A percentile compares a stretch with the other conserved stretches of the same genome.
Evolutionary conservation across 2,797 vertebrate species (phyloP).

Genomic region (Coendou prehensilis): DNA sequence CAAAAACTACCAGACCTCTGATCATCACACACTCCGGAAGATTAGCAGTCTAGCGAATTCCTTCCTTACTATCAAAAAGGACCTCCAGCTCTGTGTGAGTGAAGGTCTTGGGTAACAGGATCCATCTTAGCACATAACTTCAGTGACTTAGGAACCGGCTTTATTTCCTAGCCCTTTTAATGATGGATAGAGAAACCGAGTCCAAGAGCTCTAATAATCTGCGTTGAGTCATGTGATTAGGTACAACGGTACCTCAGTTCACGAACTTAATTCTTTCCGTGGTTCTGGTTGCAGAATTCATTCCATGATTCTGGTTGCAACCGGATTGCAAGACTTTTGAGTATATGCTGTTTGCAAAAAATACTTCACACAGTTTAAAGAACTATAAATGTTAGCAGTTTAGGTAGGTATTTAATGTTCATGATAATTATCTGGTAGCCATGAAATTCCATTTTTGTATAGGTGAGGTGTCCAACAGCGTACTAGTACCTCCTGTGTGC

Average conservation of each 20-base stretch:
- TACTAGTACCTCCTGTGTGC: background rate
- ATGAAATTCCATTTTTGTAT: background rate
- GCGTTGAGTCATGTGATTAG: background rate
- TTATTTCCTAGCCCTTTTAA: background rate
- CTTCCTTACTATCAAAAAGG: constrained; percentile 82
- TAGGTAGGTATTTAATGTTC: background rate
- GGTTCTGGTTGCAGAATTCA: background rate
- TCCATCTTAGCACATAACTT: background rate
- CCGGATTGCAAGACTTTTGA: background rate
- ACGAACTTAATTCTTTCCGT: background rate
- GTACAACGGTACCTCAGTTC: background rate
- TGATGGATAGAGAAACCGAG: constrained; percentile 1
- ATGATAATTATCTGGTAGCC: background rate
- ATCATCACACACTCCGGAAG: constrained; percentile 64
- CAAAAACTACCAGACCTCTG: constrained; percentile 77
- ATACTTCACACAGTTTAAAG: background rate
- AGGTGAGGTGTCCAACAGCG: background rate
- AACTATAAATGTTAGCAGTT: background rate
- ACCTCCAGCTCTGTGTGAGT: constrained; percentile 86
- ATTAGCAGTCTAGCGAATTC: constrained; percentile 85
- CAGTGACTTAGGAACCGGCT: background rate
- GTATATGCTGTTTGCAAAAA: constrained; percentile 1
- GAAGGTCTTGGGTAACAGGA: background rate
- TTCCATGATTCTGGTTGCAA: background rate
- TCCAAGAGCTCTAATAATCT: constrained; percentile 26